Conservation (phyloP, 2,113 vertebrate genomes). For the Colinus virginianus region DNA sequence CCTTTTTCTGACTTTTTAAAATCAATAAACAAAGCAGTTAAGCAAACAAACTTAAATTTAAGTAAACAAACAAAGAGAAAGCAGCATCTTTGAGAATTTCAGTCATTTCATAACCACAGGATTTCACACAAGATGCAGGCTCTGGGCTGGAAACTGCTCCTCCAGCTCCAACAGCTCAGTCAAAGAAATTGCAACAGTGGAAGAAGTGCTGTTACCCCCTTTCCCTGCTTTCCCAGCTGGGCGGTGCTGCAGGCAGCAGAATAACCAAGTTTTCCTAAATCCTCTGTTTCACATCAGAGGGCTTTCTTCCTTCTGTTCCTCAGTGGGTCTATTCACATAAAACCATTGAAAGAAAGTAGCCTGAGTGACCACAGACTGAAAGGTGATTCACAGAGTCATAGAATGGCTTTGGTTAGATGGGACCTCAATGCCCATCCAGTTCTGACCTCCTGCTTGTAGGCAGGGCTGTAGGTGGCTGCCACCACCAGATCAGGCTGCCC, state of each 20-base stretch:
- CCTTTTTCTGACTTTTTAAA: neutral
- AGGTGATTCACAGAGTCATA: neutral
- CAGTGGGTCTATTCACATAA: neutral
- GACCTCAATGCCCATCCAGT: no score
- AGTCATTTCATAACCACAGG: neutral
- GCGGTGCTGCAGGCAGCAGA: neutral
- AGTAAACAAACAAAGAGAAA: conserved; percentile 10
- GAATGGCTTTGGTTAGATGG: no score
- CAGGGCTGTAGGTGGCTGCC: no score
- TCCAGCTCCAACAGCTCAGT: neutral
- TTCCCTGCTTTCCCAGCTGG: neutral
- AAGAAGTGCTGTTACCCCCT: neutral
- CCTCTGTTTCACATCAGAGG: neutral
- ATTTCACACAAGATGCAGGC: neutral
- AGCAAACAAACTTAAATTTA: neutral
- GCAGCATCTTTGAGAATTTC: neutral
- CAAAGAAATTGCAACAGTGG: neutral
- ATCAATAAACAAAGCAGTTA: neutral
- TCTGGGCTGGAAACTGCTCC: neutral
- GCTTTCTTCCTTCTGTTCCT: neutral
- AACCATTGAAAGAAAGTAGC: neutral
- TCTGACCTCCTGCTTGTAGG: no score
- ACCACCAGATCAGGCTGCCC: no score
- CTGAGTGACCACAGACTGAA: neutral
- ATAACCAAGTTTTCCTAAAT: neutral